These are phyloP conservation scores for Cyprinodon brontotheroides DNA, from an alignment of 2,113 vertebrate species.

Conservation along the genomic window DNA sequence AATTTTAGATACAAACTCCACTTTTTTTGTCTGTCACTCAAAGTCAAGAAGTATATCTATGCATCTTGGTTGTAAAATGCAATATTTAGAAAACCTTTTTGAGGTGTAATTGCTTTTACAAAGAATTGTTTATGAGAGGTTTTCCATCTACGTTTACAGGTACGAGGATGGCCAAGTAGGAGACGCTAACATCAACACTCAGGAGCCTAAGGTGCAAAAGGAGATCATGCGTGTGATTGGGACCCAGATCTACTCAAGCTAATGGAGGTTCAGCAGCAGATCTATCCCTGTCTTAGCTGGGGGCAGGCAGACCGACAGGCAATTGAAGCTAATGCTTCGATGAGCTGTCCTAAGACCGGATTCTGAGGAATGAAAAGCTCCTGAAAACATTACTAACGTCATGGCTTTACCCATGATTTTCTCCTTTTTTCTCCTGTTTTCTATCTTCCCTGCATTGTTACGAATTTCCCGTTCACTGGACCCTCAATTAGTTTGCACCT, in stretches of 20 bases:
- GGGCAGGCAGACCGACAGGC: constrained; percentile 45
- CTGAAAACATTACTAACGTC: constrained; percentile 50
- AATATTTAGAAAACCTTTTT: background rate
- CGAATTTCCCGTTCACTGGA: constrained; percentile 24
- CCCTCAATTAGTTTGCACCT: constrained; percentile 17
- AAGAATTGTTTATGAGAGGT: background rate
- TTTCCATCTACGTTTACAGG: constrained; percentile 71
- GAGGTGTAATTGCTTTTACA: background rate
- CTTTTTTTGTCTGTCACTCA: background rate
- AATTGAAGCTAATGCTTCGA: constrained; percentile 54
- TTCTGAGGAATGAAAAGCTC: constrained; percentile 36
- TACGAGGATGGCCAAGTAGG: constrained; percentile 99
- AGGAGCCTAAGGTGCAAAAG: constrained; percentile 99
- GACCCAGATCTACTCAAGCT: constrained; percentile 98
- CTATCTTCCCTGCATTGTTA: constrained; percentile 19
- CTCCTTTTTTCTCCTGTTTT: constrained; percentile 25
- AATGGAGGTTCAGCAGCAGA: constrained; percentile 72
- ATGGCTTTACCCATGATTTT: constrained; percentile 37
- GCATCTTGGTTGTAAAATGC: background rate
- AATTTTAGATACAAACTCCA: too few relatives aligned
- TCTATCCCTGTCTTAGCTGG: constrained; percentile 31
- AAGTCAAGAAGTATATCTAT: background rate
- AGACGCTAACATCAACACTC: constrained; percentile 99
- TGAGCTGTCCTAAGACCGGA: constrained; percentile 50
- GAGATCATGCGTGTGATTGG: constrained; percentile 99